These are phyloP conservation scores for Daphoenositta chrysoptera DNA, from an alignment of 2,113 vertebrate species.

Conservation along the genomic window DNA sequence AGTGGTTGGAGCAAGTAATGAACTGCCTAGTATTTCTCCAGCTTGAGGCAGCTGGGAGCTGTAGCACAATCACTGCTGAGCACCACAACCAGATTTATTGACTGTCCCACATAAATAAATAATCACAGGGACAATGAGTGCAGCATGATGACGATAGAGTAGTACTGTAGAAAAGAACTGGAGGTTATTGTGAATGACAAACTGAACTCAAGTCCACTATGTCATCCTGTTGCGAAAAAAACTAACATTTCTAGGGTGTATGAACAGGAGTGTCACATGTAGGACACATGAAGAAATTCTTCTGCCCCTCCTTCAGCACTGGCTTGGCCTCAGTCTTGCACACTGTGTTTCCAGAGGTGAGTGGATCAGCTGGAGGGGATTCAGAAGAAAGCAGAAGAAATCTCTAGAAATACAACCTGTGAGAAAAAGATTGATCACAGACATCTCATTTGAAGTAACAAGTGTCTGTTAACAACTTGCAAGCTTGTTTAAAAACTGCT, in stretches of 20 bases:
- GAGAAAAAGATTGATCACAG: neutral
- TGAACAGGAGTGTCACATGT: slow-evolving; percentile 14
- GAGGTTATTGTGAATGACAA: slow-evolving; percentile 36
- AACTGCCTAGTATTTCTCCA: neutral
- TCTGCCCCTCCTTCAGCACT: neutral
- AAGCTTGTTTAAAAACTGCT: neutral
- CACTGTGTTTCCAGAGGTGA: neutral
- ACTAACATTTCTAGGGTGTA: slow-evolving; percentile 38
- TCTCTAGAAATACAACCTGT: neutral
- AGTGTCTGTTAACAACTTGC: neutral
- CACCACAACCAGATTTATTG: slow-evolving; percentile 6
- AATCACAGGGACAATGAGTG: slow-evolving; percentile 19
- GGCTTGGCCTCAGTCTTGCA: neutral
- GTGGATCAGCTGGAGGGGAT: neutral
- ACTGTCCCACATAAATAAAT: slow-evolving; percentile 35
- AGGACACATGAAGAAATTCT: slow-evolving; percentile 2
- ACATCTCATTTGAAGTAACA: neutral
- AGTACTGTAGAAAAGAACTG: neutral
- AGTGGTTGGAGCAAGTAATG: neutral
- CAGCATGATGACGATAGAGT: neutral
- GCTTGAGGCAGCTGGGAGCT: neutral
- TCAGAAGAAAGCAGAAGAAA: slow-evolving; percentile 31
- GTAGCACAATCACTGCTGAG: neutral
- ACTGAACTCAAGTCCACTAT: slow-evolving; percentile 41
- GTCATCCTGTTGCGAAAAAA: slow-evolving; percentile 59